Conservation (phyloP, 2,797 vertebrate genomes). For the Gallinago nigripennis region DNA sequence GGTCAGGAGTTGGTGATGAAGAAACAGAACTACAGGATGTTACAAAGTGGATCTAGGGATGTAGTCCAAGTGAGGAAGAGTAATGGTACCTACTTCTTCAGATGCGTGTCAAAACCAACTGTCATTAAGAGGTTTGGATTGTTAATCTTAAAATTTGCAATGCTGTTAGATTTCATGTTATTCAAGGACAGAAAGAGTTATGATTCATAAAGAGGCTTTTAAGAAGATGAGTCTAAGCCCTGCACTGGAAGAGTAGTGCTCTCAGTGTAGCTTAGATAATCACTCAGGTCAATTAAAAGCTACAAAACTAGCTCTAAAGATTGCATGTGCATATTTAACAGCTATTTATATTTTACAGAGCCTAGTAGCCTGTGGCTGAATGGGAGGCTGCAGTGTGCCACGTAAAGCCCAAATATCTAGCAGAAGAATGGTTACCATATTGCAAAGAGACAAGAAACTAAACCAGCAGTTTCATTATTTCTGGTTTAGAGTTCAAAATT, state of each 20-base stretch:
- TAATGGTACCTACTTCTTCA: constrained; percentile 13
- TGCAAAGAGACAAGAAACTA: neutral
- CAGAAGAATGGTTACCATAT: neutral
- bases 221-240: constrained; percentile 42
- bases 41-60: neutral
- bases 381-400: neutral
- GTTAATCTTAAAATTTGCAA: constrained; percentile 8
- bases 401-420: neutral
- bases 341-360: neutral
- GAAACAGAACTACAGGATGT: neutral
- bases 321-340: neutral
- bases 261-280: neutral
- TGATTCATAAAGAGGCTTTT: constrained; percentile 58
- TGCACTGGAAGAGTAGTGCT: neutral
- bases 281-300: constrained; percentile 7
- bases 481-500: neutral
- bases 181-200: constrained; percentile 42
- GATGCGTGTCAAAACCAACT: neutral
- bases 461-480: neutral
- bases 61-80: neutral
- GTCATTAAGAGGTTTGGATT: neutral
- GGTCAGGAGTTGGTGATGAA: neutral
- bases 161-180: constrained; percentile 3
- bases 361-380: neutral
- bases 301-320: neutral